Base-by-base conservation (phyloP, 2,113 vertebrate species). In the Hippocampus abdominalis region DNA sequence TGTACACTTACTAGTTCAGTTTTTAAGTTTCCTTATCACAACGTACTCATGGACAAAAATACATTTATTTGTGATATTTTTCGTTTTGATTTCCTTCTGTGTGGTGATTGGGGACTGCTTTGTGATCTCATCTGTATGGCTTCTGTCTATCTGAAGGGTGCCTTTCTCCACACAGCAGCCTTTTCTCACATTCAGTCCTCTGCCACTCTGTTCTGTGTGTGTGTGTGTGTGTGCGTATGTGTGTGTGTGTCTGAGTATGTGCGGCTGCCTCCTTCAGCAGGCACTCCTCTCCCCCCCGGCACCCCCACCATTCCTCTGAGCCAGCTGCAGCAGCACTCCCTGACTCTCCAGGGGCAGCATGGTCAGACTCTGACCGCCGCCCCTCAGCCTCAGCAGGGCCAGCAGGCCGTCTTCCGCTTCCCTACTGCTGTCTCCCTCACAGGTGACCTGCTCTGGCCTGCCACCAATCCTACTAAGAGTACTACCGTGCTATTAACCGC, bases 351-450 rank as follows among this genome's bases (percentile, higher is more conserved):
- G 90, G 91, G 89, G 77, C 90, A 90, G 84, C 89, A 88, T 73
- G 89, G 86, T 70, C 84, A 87, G 77, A 27, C 84, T 49, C 79
- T 90, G 74, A 77, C 85, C 48, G 53, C 85, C 63, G 73, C 86
- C 77, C 79, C 82, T 53, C 88, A 81, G 76, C 78, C 87, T 62
- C 91, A 89, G 81, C 90, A 91, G 91, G 90, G 89, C 81, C 90
- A 93, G 68, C 91, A 94, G 89, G 89, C 92, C 80, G 91, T 93
- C 82, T 91, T 91, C 88, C 89, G 85, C 81, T 93, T 94, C 74
- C 92, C 93, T 83, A 77, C 90, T 78, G 89, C 91, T 48, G 88
- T 93, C 84, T 93, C 89, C 39, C 92, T 93, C 88, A 87, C 93
- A 92, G 92, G 91, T 94, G 90, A 91, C 78, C 86, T 70, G 68